Conservation (phyloP, 2,113 vertebrate species). For the Anser cygnoides region DNA sequence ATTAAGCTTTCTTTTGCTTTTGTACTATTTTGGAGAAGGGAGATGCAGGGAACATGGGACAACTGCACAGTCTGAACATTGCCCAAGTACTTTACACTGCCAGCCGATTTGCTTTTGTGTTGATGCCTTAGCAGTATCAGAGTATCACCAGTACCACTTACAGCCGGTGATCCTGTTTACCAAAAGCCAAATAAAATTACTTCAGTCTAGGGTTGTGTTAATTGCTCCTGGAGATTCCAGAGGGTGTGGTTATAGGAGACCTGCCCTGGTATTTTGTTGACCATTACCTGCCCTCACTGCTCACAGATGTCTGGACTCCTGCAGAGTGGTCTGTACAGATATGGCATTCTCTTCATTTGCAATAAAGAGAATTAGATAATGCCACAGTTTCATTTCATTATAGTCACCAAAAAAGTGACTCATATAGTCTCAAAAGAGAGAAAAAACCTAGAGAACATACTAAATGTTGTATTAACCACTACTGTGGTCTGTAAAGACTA, state of each 20-base stretch:
- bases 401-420: not conserved
- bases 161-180: not conserved
- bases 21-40: not conserved
- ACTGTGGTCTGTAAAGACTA: slow-evolving; percentile 42
- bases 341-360: not conserved
- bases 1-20: not conserved
- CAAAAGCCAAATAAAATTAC: not conserved
- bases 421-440: not conserved
- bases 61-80: not conserved
- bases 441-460: not conserved
- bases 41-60: not conserved
- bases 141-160: not conserved
- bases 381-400: not conserved
- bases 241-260: not conserved
- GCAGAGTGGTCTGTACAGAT: not conserved
- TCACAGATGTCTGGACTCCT: not conserved
- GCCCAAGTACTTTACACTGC: not conserved
- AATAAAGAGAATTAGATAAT: not conserved
- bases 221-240: not conserved
- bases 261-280: not conserved
- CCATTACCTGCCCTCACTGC: not conserved
- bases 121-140: not conserved
- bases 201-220: not conserved
- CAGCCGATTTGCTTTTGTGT: not conserved
- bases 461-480: not conserved